phyloP scores from a whole-genome alignment of 2,797 vertebrate species.

The Gymnoscopelus microlampas region DNA sequence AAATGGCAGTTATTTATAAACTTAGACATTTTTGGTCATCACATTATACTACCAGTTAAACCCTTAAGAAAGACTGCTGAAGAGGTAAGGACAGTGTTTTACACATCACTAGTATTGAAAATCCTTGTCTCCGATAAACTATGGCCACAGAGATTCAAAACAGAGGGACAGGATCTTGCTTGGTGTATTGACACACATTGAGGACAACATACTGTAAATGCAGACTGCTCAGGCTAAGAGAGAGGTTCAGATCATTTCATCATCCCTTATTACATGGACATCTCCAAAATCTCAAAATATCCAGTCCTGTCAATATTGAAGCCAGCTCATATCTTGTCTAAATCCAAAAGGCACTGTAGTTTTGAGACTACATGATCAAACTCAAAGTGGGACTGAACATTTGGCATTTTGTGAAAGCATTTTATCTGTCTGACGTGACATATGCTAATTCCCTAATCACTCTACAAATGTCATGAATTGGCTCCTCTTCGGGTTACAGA shows the following conservation, averaged over 20 bases:
- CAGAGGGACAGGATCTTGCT: slow-evolving; percentile 26
- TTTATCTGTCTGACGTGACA: background rate
- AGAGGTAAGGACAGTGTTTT: background rate
- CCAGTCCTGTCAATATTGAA: slow-evolving; percentile 35
- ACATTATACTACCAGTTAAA: too few relatives aligned
- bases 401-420: background rate
- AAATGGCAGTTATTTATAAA: too few relatives aligned
- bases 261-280: slow-evolving; percentile 56
- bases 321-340: background rate
- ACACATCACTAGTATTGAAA: background rate
- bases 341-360: slow-evolving; percentile 3
- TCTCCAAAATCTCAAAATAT: slow-evolving; percentile 38
- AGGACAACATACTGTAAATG: slow-evolving; percentile 47
- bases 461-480: background rate
- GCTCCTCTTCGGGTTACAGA: background rate
- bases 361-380: background rate
- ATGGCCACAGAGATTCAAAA: slow-evolving; percentile 20
- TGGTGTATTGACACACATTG: slow-evolving; percentile 36
- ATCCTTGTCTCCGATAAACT: slow-evolving; percentile 19
- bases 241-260: slow-evolving; percentile 47
- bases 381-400: slow-evolving; percentile 1
- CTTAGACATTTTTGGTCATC: too few relatives aligned
- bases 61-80: too few relatives aligned
- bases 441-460: slow-evolving; percentile 1
- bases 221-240: slow-evolving; percentile 39